Evolutionary conservation across 2,797 vertebrate species (phyloP), one percentile per base, ranked within the genome.

Genomic region (Orientallactaga sibirica): DNA sequence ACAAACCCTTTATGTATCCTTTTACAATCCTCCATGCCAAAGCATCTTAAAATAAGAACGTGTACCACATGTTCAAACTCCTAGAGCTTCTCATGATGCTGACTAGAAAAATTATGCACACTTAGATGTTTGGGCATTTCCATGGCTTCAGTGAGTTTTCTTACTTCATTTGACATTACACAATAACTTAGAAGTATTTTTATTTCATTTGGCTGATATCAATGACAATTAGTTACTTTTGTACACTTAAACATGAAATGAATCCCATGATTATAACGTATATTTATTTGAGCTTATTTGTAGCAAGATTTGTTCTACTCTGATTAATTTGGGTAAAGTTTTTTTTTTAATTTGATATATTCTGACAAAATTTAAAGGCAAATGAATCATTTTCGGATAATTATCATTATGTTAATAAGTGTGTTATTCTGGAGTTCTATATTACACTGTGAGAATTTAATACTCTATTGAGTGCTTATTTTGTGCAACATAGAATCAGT

Each of bases 211-310:
- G 70, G 29, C 55, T 85, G 14, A 91, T 64, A 74, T 67, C 83
- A 89, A 89, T 91, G 16, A 61, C 29, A 92, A 18, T 84, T 91
- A 86, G 74, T 87, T 92, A 48, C 70, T 77, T 74, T 85, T 95
- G 78, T 90, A 75, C 81, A 75, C 81, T 95, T 96, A 66, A 71
- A 25, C 43, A 82, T 0, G 11, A 73, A 92, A 70, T 88, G 16
- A 29, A 7, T 16, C 70, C 37, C 37, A 75, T 5, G 20, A 75
- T 89, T 92, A 20, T 80, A 91, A 80, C 19, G 75, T 41, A 9
- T 61, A 55, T 92, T 90, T 94, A 12, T 58, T 79, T 89, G 24
- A 80, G 5, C 18, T 67, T 76, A 79, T 66, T 92, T 92, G 18
- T 66, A 37, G 41, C 33, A 74, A 76, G 12, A 78, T 22, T 55